Conservation (phyloP, 2,888 invertebrate species). For the Fragum fragum region DNA sequence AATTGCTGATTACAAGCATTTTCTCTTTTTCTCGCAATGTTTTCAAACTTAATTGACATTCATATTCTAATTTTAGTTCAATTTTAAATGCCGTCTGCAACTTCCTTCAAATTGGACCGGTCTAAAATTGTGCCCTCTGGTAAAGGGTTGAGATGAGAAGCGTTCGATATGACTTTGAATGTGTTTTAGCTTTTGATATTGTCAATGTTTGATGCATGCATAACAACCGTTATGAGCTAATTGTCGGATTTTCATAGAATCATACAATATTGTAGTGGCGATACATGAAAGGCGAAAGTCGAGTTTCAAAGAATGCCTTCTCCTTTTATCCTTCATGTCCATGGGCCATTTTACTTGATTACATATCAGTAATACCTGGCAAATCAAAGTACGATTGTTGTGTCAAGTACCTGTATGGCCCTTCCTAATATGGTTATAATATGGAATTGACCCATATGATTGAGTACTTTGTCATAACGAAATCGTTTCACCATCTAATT, state of each 20-base stretch:
- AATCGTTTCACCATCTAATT: too few relatives aligned
- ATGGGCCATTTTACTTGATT: background rate
- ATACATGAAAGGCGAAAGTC: background rate
- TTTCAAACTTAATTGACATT: background rate
- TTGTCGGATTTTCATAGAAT: conserved; percentile 6
- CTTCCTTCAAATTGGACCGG: too few relatives aligned
- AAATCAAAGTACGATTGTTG: background rate
- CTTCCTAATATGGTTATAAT: too few relatives aligned
- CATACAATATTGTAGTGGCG: background rate
- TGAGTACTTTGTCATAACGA: too few relatives aligned
- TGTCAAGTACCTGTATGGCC: too few relatives aligned
- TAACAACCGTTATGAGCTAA: conserved; percentile 1
- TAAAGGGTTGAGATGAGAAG: background rate
- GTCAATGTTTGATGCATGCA: conserved; percentile 1
- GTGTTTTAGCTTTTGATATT: conserved; percentile 3
- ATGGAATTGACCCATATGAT: too few relatives aligned
- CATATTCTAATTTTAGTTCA: too few relatives aligned
- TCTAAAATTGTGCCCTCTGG: too few relatives aligned
- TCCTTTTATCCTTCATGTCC: background rate
- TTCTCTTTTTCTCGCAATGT: conserved; percentile 2
- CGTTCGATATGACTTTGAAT: background rate
- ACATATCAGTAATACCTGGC: background rate
- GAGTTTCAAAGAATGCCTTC: background rate
- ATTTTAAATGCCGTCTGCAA: too few relatives aligned
- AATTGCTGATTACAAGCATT: background rate